Conservation (phyloP, 2,113 vertebrate genomes). For the Rhagologus leucostigma region DNA sequence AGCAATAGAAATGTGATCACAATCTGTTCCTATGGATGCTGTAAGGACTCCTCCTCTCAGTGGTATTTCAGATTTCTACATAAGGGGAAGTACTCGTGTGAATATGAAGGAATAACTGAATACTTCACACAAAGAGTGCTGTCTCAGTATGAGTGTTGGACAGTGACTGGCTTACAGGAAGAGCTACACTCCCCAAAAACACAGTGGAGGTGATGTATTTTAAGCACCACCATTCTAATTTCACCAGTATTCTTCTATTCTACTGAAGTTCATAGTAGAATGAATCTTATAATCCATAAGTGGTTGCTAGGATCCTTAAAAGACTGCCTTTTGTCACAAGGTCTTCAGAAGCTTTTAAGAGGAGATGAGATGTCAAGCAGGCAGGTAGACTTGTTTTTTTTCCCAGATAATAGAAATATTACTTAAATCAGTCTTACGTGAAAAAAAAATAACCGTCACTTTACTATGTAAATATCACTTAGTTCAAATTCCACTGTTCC, state of each 20-base stretch:
- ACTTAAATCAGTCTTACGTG: background rate
- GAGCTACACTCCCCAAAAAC: background rate
- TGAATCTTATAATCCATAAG: background rate
- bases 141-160: background rate
- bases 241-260: background rate
- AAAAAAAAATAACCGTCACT: background rate
- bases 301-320: background rate
- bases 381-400: background rate
- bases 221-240: background rate
- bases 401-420: background rate
- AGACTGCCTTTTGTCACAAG: background rate
- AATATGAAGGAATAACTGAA: background rate
- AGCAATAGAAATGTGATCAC: accelerated
- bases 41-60: background rate
- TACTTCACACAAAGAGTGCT: background rate
- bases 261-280: background rate
- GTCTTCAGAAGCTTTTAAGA: background rate
- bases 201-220: background rate
- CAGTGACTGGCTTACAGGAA: background rate
- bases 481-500: background rate
- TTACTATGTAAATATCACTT: background rate
- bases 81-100: background rate
- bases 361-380: background rate
- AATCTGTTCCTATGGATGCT: background rate
- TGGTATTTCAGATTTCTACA: background rate